Evolutionary conservation across 2,797 vertebrate genomes (phyloP), one percentile per base, ranked within the genome.

Genomic region (Gastrophryne carolinensis): DNA sequence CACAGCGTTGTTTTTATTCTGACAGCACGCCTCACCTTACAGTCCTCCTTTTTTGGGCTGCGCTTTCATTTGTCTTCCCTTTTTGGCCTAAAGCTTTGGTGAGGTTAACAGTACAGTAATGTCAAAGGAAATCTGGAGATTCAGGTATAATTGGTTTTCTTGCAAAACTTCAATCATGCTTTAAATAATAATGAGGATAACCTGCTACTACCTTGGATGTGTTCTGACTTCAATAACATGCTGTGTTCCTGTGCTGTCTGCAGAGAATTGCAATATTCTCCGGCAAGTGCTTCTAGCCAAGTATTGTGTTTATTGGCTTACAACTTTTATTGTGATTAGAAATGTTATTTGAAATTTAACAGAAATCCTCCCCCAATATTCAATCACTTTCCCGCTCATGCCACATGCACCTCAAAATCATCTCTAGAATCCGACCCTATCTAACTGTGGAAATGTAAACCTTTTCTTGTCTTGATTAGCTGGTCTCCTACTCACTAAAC

Each of bases 121-220:
- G 21, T 54, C 32, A 30, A 44, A 44, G 56, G 32, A 39, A 37
- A 54, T 32, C 32, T 39, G 39, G 19, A 35, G 35, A 37, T n/a
- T 44, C 37, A 60, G 10, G 10, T 47, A 32, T 30, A 58, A 58
- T 30, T 21, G 37, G 53, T 58, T 70, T 35, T 9, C 64, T 37
- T 50, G 44, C 47, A 52, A 24, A 5, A 50, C 27, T 66, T 52
- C 39, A 66, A 66, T 66, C 63, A 66, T 34, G 11, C 19, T 24
- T 34, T 12, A 26, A 53, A 64, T 44, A 30, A 53, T 35, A 52
- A 66, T 34, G 29, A 23, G 47, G 19, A 10, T 66, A 41, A 64
- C 15, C 39, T 64, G 27, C 17, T 47, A 47, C 44, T n/a, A 30
- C 54, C 19, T 57, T 30, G 44, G 54, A 57, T 13, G 27, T 32